phyloP scores from a whole-genome alignment of 1,140 invertebrate genomes.

The Heliconius eleuchia region DNA sequence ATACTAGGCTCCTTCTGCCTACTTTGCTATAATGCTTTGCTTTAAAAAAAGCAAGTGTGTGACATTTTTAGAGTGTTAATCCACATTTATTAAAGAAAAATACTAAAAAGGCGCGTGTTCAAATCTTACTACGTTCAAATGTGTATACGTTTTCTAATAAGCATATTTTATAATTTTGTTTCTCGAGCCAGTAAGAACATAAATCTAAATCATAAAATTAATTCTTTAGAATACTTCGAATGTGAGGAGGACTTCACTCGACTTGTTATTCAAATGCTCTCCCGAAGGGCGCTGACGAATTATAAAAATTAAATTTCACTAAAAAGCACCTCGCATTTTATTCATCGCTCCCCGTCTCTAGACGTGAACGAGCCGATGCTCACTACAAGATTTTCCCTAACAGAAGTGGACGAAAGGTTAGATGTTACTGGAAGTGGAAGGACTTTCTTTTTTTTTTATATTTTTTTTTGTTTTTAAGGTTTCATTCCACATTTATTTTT shows the following conservation, averaged over 20 bases:
- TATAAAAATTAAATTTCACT: conserved; percentile 58
- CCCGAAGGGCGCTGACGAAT: conserved; percentile 47
- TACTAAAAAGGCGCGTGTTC: too few species aligned
- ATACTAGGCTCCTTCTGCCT: too few species aligned
- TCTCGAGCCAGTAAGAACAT: neutral
- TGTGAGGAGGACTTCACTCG: conserved; percentile 39
- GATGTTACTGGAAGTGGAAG: conserved; percentile 16
- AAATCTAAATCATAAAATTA: conserved; percentile 4
- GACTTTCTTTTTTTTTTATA: neutral
- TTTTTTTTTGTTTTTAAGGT: too few species aligned
- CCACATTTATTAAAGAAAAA: too few species aligned
- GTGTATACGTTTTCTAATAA: neutral
- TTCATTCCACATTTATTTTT: too few species aligned
- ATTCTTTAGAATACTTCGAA: conserved; percentile 22
- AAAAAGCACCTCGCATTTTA: conserved; percentile 62
- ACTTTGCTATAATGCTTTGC: too few species aligned
- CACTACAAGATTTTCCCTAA: conserved; percentile 69
- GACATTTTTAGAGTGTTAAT: too few species aligned
- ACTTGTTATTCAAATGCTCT: conserved; percentile 46
- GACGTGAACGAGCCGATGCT: conserved; percentile 69
- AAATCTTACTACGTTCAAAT: too few species aligned
- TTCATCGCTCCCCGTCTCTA: conserved; percentile 58
- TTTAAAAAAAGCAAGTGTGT: too few species aligned
- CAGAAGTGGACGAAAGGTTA: conserved; percentile 51
- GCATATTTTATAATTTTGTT: neutral